Evolutionary conservation across 1,140 invertebrate genomes (phyloP), one percentile per base, ranked within the genome.

Genomic region (Eupristina koningsbergeri): DNA sequence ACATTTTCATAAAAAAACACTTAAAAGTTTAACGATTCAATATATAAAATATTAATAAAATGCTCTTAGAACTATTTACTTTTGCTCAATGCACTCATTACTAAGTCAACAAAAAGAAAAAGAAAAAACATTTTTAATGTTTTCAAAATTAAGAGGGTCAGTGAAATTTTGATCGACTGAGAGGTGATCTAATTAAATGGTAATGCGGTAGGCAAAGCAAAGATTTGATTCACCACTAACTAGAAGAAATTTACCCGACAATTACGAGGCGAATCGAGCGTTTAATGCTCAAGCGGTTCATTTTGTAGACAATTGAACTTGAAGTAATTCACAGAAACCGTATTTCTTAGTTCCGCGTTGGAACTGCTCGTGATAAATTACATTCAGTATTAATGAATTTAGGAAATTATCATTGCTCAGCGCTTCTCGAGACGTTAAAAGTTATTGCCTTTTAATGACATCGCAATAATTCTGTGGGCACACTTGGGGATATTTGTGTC

Each of bases 391-490:
- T 90, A 92, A 92, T 90, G 91, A 91, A 91, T 89, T 87, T 89
- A 90, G 87, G 7, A 89, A 91, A 91, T 91, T 91, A 91, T 89
- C 89, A 91, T 91, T 86, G 45, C 71, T 53, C 29, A 15, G 19
- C 41, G 26, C 26, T 19, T 22, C 29, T 29, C 19, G 64, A 41
- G 22, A 7, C n/a, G 3, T 88, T 85, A 88, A n/a, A 86, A 87
- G 88, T 89, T 90, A 91, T 92, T 92, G 90, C 89, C 86, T 88
- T 91, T 91, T 91, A 91, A 91, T 91, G 90, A 91, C 53, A 34
- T 29, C n/a, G 22, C 69, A 81, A 81, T 31, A 13, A 11, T 19
- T 84, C 5, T 61, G 31, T 26, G 17, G 15, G 34, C 11, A 50
- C 6, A 74, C 74, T 61, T 34, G 47, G 26, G 17, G 22, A 64